phyloP scores from a whole-genome alignment of 2,113 vertebrate species.

The Neodon shergylaensis region DNA sequence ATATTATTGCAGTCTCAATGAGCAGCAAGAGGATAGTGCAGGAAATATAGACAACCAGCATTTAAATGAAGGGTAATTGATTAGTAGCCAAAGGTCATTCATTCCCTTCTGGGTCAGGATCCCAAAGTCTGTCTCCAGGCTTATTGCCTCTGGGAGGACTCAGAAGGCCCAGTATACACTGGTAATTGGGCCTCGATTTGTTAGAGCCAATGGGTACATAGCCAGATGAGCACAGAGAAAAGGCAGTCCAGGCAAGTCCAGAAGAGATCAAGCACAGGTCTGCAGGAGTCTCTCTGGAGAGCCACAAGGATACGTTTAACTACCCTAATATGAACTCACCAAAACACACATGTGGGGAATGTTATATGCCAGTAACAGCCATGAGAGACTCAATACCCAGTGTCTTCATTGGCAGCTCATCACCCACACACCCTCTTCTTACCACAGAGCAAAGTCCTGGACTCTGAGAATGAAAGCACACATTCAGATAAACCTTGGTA shows the following conservation, averaged over 20 bases:
- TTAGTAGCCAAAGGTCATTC: background rate
- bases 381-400: background rate
- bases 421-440: background rate
- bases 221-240: constrained; percentile 21
- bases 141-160: background rate
- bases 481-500: background rate
- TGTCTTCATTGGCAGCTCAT: background rate
- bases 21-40: constrained; percentile 23
- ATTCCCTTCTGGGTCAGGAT: background rate
- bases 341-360: background rate
- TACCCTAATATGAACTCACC: background rate
- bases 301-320: background rate
- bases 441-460: background rate
- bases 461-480: background rate
- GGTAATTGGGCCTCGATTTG: background rate
- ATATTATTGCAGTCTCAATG: constrained; percentile 29
- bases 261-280: background rate
- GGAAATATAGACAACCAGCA: background rate
- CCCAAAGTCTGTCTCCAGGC: background rate
- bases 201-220: background rate
- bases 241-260: background rate
- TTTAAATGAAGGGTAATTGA: background rate
- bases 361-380: background rate
- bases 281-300: background rate
- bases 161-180: background rate